Evolutionary conservation across 1,140 invertebrate species (phyloP), one percentile per base, ranked within the genome.

Genomic region (Polyergus mexicanus): DNA sequence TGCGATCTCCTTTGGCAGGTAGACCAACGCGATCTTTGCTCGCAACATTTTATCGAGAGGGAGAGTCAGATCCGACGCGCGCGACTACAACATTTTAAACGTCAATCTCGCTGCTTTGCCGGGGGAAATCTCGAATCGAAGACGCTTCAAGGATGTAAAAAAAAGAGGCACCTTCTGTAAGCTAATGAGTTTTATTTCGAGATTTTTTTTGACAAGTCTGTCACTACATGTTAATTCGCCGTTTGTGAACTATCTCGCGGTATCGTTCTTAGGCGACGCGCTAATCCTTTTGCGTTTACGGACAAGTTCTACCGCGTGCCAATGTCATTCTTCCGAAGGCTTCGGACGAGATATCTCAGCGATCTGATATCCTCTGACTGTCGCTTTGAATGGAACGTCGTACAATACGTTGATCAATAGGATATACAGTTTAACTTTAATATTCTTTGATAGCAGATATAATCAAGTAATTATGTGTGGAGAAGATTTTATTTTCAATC

Each of bases 1-100:
- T 47, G 47, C 41, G 84, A 77, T 78, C 51, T n/a, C 65, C n/a
- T 78, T 62, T 47, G 78, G 62, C 76, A 88, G 84, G 62, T 80
- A 74, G 69, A 41, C 54, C 72, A 86, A 65, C 51, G 32, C 11
- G 65, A 74, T 72, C 25, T 32, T 4, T 32, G 2, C 32, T 56
- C 35, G 74, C 74, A n/a, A 35, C 58, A 25, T 60, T 51, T 75
- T 35, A 63, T 81, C 32, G 13, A 25, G 51, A 16, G 25, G 8
- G 8, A 69, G 58, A 69, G 58, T 11, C 56, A 13, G 13, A 47
- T 47, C 44, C 44, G 13, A 47, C 47, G 25, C 10, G 51, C 16
- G 68, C 76, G 63, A 38, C 51, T 32, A 44, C 51, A 58, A 60
- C 68, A 62, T 74, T 74, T 72, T 47, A 74, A 62, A 72, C 19